Base-by-base conservation (phyloP, 2,888 invertebrate species). In the Ernsta delagoae region DNA sequence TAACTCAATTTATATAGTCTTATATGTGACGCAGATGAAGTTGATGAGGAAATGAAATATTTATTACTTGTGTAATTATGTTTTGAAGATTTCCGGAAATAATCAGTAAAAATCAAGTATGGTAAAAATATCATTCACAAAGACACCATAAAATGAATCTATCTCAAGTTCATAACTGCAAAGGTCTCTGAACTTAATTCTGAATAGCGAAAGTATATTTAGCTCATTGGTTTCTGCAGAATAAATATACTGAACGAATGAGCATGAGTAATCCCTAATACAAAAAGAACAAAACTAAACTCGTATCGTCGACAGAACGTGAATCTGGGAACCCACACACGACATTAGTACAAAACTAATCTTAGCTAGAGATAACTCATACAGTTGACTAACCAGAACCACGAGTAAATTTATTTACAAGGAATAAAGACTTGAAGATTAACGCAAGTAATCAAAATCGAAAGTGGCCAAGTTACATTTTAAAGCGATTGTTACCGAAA, bases 141-240 rank as follows among this genome's bases (percentile, higher is more conserved):
- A 36, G 36, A 36, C 6, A 6, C 5, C 48, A 45, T n/a, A 45
- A 45, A 8, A 50, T 24, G 24, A 9, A 5, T 48, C 1, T 6
- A 6, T 12, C 48, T 48, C 6, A 48, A 24, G 6, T 24, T 50
- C 8, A 8, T 8, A 24, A 50, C 16, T 3, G 16, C 8, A 9
- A 24, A 85, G 87, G 87, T 89, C 84, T 83, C 77, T 88, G 90
- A 89, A 89, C 89, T 89, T 89, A 85, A 78, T 77, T 78, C 79
- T 75, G 73, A 75, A 78, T 79, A 77, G 82, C 75, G 69, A 72
- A 79, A 74, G 75, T 85, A 86, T 85, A 82, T 83, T 83, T 83
- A 86, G 80, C 79, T 71, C 71, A 71, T 71, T 73, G 73, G 76
- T 72, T 72, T 70, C 64, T 31, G 36, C 11, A 66, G 59, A 73